Evolutionary conservation across 2,888 invertebrate species (phyloP), one percentile per base, ranked within the genome.

Genomic region (Deilephila elpenor): DNA sequence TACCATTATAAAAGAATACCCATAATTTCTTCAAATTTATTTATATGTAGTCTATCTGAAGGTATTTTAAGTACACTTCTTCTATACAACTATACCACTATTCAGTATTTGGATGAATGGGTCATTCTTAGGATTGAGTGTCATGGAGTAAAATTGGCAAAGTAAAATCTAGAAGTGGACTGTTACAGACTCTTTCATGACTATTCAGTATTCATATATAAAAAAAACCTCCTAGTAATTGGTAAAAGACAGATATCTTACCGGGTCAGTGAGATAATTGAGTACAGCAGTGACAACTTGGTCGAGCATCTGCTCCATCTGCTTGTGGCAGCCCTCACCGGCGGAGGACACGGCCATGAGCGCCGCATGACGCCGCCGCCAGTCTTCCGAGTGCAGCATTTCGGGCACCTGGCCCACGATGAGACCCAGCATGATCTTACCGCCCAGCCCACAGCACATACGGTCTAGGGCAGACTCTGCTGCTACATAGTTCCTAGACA

Each of bases 281-380:
- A 99, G 95, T 59, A 99, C 97, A 59, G 98, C 98, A 61, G 97
- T 96, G 93, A 99, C 97, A 59, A 99, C 97, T 92, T 98, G 97
- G 74, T 97, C 97, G n/a, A 99, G 95, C 95, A 99, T 97, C 72
- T 96, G 95, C 90, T 99, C 99, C 99, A 99, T 99, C 91, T 99
- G 98, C 88, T 99, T 98, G 88, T 99, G 98, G 88, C 99, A 99
- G 32, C 99, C 99, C 95, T 99, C 99, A 5, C 99, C 99, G 75
- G 99, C 98, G 0, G 99, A 98, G 7, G 99, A 99, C 70, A 99
- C 97, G 0, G 99, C 99, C 99, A 99, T 99, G 59, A 99, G 95
- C 3, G 99, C 99, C 61, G 99, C 99, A 92, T 99, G 98, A n/a
- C 98, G 96, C 80, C 97, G 97, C 82, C 97, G 97, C 98, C 98